Conservation (phyloP, 2,888 invertebrate genomes). For the Tetanocera ferruginea region DNA sequence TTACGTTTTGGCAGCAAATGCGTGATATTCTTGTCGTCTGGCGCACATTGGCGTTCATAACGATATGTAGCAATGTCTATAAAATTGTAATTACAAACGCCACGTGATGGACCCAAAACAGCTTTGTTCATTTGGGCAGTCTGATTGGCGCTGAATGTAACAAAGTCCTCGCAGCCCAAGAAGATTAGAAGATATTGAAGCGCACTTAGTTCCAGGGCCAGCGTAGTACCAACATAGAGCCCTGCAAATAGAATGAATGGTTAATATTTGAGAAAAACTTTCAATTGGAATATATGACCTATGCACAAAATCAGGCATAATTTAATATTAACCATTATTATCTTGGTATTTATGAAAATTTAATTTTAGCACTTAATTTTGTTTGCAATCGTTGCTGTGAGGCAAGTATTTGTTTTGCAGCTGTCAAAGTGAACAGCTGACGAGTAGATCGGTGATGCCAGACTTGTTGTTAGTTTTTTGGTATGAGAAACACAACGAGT, state of each 20-base stretch:
- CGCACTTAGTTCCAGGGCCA: constrained; percentile 39
- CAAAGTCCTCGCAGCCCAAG: constrained; percentile 41
- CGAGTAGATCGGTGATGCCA: neutral
- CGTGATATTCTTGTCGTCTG: constrained; percentile 59
- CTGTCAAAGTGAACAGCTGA: neutral
- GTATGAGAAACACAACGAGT: too few species aligned
- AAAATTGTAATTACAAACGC: constrained; percentile 61
- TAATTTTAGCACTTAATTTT: neutral
- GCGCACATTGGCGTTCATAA: constrained; percentile 56
- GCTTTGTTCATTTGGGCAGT: constrained; percentile 48
- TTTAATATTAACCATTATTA: neutral
- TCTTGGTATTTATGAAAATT: neutral
- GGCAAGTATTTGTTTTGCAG: neutral
- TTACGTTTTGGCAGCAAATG: constrained; percentile 54
- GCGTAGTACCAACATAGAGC: constrained; percentile 6
- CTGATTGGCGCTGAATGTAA: constrained; percentile 23
- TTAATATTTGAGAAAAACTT: neutral
- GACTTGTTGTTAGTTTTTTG: neutral
- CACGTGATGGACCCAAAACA: constrained; percentile 55
- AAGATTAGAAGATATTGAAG: constrained; percentile 51
- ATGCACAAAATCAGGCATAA: neutral
- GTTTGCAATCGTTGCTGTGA: neutral
- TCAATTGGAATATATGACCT: neutral
- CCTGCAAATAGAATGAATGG: constrained; percentile 29
- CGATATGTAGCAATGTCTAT: constrained; percentile 57